These are phyloP conservation scores for Rhingia campestris DNA, from an alignment of 2,888 invertebrate genomes.

Conservation along the genomic window DNA sequence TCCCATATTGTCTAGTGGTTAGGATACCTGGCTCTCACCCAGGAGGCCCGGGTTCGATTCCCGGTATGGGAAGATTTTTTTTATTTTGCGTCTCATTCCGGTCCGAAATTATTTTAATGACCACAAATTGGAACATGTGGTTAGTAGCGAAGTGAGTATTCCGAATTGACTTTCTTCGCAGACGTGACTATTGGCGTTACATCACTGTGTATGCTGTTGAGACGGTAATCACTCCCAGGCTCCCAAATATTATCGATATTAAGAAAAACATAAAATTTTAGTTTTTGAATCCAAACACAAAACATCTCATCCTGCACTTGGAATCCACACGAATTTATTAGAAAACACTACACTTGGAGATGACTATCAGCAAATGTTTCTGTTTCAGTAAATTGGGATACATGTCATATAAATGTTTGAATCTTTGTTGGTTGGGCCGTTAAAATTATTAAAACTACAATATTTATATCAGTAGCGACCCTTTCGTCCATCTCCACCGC, in stretches of 20 bases:
- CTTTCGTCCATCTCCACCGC: slow-evolving; percentile 76
- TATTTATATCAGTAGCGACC: slow-evolving; percentile 75
- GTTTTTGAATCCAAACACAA: neutral
- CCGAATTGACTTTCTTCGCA: too few species aligned
- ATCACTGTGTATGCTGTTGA: too few species aligned
- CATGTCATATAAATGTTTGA: slow-evolving; percentile 33
- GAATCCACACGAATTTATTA: slow-evolving; percentile 48
- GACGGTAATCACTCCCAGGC: too few species aligned
- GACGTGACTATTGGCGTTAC: too few species aligned
- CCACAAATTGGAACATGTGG: too few species aligned
- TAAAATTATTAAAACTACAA: slow-evolving; percentile 47
- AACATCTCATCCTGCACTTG: slow-evolving; percentile 10
- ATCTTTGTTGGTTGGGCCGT: slow-evolving; percentile 29
- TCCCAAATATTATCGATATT: too few species aligned
- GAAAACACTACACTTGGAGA: slow-evolving; percentile 26
- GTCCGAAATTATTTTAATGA: neutral
- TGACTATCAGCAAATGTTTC: slow-evolving; percentile 17
- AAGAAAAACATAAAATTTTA: too few species aligned
- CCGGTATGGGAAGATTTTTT: slow-evolving; percentile 87
- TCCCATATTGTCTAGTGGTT: slow-evolving; percentile 81
- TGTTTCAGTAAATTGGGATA: slow-evolving; percentile 21
- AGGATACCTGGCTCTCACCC: slow-evolving; percentile 81
- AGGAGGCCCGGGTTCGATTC: slow-evolving; percentile 90
- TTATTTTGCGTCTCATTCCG: neutral
- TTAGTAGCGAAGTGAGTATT: too few species aligned